Percentiles rank a stretch among this genome's conserved stretches.
Evolutionary conservation across 2,797 vertebrate genomes (phyloP).

Genomic region (Poeciliopsis paucimaculata): DNA sequence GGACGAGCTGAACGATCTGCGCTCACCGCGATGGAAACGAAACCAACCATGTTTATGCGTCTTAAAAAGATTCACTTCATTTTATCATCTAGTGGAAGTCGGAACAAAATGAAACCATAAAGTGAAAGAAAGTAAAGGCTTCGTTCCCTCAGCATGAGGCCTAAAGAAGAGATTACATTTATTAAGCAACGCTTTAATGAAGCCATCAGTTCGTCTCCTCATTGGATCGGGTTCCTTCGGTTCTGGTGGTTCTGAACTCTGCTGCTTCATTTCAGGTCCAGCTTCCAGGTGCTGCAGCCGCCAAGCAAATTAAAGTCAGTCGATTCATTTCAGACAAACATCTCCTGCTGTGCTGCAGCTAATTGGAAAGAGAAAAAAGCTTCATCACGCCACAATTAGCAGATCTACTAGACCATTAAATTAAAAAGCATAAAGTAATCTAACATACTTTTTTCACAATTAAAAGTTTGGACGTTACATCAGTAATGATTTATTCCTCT

Average conservation of each 20-base stretch:
- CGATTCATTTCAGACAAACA: neutral
- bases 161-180: neutral
- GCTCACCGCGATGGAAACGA: too few species aligned
- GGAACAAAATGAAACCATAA: neutral
- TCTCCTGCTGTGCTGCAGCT: constrained; percentile 1
- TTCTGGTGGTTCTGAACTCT: neutral
- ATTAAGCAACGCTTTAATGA: neutral
- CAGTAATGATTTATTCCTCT: neutral
- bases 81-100: neutral
- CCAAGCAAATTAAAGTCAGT: neutral
- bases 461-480: constrained; percentile 4
- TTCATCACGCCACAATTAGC: neutral
- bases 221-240: neutral
- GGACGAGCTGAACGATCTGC: too few species aligned
- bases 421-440: constrained; percentile 11
- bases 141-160: neutral
- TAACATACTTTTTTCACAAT: neutral
- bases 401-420: constrained; percentile 9
- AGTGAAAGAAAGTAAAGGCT: neutral
- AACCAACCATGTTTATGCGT: neutral
- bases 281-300: neutral
- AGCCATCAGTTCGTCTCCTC: neutral
- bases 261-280: neutral
- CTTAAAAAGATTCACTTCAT: neutral
- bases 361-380: neutral